Evolutionary conservation across 2,113 vertebrate species (phyloP).

Genomic region (Ceyx cyanopectus): DNA sequence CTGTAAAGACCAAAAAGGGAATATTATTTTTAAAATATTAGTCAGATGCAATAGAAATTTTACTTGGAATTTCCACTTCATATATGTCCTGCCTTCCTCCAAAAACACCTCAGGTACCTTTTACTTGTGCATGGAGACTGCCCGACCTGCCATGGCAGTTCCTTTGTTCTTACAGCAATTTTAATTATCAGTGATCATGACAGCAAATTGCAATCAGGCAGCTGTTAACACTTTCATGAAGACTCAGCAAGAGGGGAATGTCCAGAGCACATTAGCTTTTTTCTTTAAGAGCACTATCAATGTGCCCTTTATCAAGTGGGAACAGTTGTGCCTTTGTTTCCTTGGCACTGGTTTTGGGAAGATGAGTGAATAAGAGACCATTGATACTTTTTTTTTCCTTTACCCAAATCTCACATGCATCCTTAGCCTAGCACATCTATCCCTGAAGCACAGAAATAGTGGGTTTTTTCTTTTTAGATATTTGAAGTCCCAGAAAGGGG

Average conservation of each 20-base stretch:
- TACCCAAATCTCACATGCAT: neutral
- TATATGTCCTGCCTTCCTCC: neutral
- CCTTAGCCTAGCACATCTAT: neutral
- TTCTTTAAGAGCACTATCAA: constrained; percentile 19
- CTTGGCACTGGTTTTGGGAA: neutral
- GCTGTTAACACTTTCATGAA: neutral
- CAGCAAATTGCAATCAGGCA: neutral
- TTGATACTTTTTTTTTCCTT: neutral
- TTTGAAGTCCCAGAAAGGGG: neutral
- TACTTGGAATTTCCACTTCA: neutral
- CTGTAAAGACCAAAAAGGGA: too few species aligned
- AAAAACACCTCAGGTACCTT: neutral
- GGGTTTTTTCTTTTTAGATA: neutral
- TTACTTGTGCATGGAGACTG: neutral
- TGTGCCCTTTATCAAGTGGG: neutral
- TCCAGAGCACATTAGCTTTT: neutral
- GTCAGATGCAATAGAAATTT: neutral
- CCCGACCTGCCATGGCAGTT: neutral
- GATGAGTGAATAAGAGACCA: constrained; percentile 20
- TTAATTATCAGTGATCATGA: neutral
- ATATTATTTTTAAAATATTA: neutral
- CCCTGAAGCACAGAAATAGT: neutral
- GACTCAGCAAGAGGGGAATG: neutral
- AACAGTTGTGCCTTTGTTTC: constrained; percentile 47
- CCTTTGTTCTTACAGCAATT: neutral